Conservation (phyloP, 1,140 invertebrate species). For the Maconellicoccus hirsutus region DNA sequence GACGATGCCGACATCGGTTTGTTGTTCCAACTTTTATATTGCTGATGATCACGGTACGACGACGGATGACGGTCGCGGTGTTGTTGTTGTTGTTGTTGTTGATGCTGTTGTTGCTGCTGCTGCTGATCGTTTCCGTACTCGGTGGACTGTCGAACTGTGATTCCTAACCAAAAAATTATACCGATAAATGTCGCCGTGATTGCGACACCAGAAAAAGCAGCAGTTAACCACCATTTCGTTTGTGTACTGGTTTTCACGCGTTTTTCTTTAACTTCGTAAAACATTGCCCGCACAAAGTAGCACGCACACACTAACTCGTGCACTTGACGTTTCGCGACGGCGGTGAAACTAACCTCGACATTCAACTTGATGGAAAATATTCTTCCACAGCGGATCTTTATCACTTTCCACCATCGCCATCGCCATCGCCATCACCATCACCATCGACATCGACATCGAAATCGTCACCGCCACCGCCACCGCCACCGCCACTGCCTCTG, state of each 20-base stretch:
- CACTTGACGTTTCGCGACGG: not conserved
- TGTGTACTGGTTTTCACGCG: slow-evolving; percentile 25
- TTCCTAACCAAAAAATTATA: slow-evolving; percentile 30
- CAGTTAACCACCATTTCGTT: slow-evolving; percentile 31
- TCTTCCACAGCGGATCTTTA: slow-evolving; percentile 9
- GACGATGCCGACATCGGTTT: slow-evolving; percentile 11
- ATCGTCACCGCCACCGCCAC: not conserved
- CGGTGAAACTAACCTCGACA: slow-evolving; percentile 24
- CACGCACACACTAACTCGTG: not conserved
- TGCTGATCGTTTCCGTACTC: too few species aligned
- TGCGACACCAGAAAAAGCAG: slow-evolving; percentile 28
- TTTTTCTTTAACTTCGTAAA: slow-evolving; percentile 28
- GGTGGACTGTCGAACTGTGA: slow-evolving; percentile 24
- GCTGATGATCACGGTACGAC: not conserved
- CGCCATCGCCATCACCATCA: not conserved
- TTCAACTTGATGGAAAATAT: not conserved
- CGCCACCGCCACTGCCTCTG: not conserved
- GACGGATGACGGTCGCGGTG: slow-evolving; percentile 11
- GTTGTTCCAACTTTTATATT: not conserved
- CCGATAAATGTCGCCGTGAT: slow-evolving; percentile 30
- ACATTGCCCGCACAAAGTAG: slow-evolving; percentile 17
- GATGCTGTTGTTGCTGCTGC: too few species aligned
- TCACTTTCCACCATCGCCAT: not conserved
- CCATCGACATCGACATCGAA: not conserved
- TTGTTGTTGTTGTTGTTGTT: too few species aligned